Evolutionary conservation across 2,797 vertebrate genomes (phyloP), one percentile per base, ranked within the genome.

Genomic region (Muscicapa comitata): DNA sequence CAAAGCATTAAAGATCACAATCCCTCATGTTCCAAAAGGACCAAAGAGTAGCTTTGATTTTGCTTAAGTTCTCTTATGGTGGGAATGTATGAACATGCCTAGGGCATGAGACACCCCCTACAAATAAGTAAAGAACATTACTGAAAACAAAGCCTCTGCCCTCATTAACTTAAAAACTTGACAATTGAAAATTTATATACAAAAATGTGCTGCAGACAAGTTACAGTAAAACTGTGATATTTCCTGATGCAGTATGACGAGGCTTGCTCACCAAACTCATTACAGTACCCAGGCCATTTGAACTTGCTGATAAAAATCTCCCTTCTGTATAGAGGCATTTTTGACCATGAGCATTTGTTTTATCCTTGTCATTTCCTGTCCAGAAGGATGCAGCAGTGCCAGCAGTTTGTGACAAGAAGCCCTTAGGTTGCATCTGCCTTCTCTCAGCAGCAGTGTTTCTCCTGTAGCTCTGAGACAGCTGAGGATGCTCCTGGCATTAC

Each of bases 401-500:
- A 77, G 45, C 90, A 67, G 53, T 31, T 40, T 47, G 70, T 75
- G 68, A 76, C 57, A 20, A 58, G 88, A 77, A 97, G 95, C 90
- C 92, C 95, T 97, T 88, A 9, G 3, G 51, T 87, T 65, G 76
- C 43, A 50, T 72, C 61, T 74, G 51, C 94, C 50, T 86, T 82
- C 55, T 45, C 26, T 45, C 8, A 9, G 85, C 9, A 51, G 48
- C 35, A n/a, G 19, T 6, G 47, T 54, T 77, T 57, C 38, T 81
- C 18, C 37, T 33, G 37, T 8, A 35, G 51, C 42, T 62, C 7
- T 12, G 19, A 42, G 55, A 7, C 8, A 53, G 47, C 25, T 1
- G 53, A 72, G 45, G 53, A 6, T 78, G 66, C 13, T n/a, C 48
- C 20, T 0, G 4, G 11, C 8, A 33, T 98, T 92, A 99, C 99